Evolutionary conservation across 2,888 invertebrate genomes (phyloP), one percentile per base, ranked within the genome.

Genomic region (Caenorhabditis sinica): DNA sequence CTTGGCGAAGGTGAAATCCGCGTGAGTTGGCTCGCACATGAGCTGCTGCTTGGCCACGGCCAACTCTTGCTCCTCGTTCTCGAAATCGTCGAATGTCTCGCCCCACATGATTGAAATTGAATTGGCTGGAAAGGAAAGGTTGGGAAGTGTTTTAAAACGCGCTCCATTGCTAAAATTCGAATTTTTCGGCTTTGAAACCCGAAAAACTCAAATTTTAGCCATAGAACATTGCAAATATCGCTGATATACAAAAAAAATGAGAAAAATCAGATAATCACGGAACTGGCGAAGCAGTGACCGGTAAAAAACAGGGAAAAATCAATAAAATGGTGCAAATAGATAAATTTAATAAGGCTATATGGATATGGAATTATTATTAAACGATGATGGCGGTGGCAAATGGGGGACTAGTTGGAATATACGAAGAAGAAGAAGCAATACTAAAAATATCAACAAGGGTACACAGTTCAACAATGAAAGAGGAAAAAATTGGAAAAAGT

Each of bases 71-170:
- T 82, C 83, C 17, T 89, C 88, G 53, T 86, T 87, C 72, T 88
- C 86, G 25, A 77, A 82, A 74, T 88, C 87, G 58, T 86, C 82
- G 63, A 79, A 85, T 17, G 87, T 87, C 40, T 86, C 82, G 56
- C 88, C 88, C 87, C 87, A 88, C 89, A 88, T 89, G 40, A 30
- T 56, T 25, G 15, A 51, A n/a, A n/a, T n/a, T n/a, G n/a, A n/a
- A n/a, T 53, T 49, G n/a, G 33, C 51, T 69, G 69, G 23, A 69
- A 69, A 23, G 13, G n/a, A 40, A 40, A 40, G n/a, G n/a, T n/a
- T n/a, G n/a, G n/a, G n/a, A n/a, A n/a, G n/a, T n/a, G n/a, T n/a
- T n/a, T n/a, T n/a, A n/a, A n/a, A n/a, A n/a, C n/a, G n/a, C n/a
- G n/a, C n/a, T n/a, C n/a, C n/a, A n/a, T n/a, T n/a, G n/a, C n/a